Evolutionary conservation across 2,888 invertebrate species (phyloP), one percentile per base, ranked within the genome.

Genomic region (Spodoptera picta): DNA sequence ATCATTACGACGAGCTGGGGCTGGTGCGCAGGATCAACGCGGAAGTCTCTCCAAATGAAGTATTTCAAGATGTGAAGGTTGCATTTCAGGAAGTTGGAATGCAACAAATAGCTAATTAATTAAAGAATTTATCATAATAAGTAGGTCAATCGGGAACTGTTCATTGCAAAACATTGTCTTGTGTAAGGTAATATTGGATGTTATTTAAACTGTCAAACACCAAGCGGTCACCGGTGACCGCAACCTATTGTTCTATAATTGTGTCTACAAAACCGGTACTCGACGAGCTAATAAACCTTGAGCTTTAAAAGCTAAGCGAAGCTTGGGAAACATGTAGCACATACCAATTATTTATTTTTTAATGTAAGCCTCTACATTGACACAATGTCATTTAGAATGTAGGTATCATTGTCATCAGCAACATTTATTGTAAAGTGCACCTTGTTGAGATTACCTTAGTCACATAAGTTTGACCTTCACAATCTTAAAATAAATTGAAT

Each of bases 21-120:
- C 92, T 98, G 48, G 98, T 99, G 3, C 95, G 95, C 72, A 96
- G 95, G 83, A 95, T 99, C 69, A 96, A 98, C 88, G 98, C 97
- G 11, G 96, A 96, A 73, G 94, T 95, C 51, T 83, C 95, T 46
- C 95, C 97, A 0, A 95, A 96, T 1, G 90, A 96, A 76, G 98
- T 98, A 1, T 96, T 96, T 78, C 83, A 92, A 43, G 92, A 95
- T 62, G 96, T 96, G 0, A 93, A 95, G 78, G 83, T 92, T 41
- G 90, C 93, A 46, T 95, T 97, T 64, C 73, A 86, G n/a, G 82
- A 84, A 36, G 83, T 92, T 67, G 95, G 93, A 44, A 54, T 90
- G 56, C 65, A 85, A 54, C 83, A 83, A 56, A 82, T 89, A 89
- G 79, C 67, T 44, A 84, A 88, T 80, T 89, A 83, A 88, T 61